Evolutionary conservation across 2,113 vertebrate genomes (phyloP).

Genomic region (Elephantulus edwardii): DNA sequence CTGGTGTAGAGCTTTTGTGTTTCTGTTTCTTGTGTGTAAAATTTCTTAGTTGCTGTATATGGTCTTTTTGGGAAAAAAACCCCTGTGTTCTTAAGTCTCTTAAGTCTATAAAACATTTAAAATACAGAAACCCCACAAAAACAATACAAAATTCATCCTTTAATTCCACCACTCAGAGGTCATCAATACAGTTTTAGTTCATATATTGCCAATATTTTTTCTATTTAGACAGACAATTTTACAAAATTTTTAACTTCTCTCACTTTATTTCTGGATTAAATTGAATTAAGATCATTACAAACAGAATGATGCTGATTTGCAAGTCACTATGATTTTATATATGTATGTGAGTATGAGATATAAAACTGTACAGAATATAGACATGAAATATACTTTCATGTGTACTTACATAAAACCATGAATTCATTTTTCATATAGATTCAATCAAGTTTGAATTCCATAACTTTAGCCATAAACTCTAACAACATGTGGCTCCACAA

Average conservation of each 20-base stretch:
- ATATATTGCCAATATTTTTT: conserved; percentile 15
- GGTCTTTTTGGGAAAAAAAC: background rate
- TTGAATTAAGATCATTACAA: conserved; percentile 35
- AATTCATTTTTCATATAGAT: background rate
- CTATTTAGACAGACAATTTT: background rate
- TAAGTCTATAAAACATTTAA: too few species aligned
- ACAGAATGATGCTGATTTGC: conserved; percentile 36
- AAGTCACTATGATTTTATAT: conserved; percentile 7
- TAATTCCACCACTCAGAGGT: background rate
- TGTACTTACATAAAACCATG: background rate
- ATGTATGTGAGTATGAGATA: background rate
- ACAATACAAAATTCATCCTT: background rate
- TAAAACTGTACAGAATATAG: background rate
- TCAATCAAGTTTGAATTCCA: conserved; percentile 18
- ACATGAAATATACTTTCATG: background rate
- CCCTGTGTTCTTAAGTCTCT: background rate
- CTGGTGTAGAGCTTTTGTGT: background rate
- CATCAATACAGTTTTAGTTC: conserved; percentile 11
- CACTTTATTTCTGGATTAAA: conserved; percentile 14
- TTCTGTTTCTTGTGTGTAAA: background rate
- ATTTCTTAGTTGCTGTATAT: conserved; percentile 18
- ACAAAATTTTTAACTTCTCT: conserved; percentile 19
- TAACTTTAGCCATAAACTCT: background rate
- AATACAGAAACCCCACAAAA: too few species aligned
- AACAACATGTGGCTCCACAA: background rate